phyloP scores from a whole-genome alignment of 2,113 vertebrate species.

The Rhabdomys dilectus region DNA sequence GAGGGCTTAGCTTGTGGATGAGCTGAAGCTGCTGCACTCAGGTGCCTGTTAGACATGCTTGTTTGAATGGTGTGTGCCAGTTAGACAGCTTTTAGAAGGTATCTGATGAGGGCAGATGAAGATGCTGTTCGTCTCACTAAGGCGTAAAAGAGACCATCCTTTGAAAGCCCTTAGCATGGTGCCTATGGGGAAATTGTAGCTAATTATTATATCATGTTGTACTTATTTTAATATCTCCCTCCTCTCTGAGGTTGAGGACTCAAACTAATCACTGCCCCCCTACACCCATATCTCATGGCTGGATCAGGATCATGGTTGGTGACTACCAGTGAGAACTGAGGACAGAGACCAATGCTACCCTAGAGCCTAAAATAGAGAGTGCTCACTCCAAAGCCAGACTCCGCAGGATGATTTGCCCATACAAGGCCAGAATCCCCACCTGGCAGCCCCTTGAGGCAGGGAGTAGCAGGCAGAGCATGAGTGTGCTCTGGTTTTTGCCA shows the following conservation, averaged over 20 bases:
- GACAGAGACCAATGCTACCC: neutral
- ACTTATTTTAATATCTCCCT: neutral
- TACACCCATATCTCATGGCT: neutral
- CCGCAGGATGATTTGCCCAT: slow-evolving; percentile 69
- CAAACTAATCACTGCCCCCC: neutral
- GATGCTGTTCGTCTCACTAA: neutral
- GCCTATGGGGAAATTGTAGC: neutral
- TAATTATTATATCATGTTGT: neutral
- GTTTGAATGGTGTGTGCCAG: neutral
- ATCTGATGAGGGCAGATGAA: neutral
- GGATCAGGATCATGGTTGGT: slow-evolving; percentile 5
- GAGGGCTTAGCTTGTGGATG: neutral
- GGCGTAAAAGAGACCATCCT: neutral
- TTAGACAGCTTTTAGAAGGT: neutral
- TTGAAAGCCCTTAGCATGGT: neutral
- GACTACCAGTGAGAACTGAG: neutral
- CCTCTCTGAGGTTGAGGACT: neutral
- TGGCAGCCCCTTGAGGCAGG: slow-evolving; percentile 41
- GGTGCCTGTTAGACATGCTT: neutral
- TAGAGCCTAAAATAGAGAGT: slow-evolving; percentile 68
- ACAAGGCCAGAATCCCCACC: slow-evolving; percentile 69
- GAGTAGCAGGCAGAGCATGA: neutral
- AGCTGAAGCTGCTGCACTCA: neutral
- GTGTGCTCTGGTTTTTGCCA: slow-evolving; percentile 7
- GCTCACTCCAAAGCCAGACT: slow-evolving; percentile 45